A percentile compares a stretch with the other conserved stretches of the same genome.
These are phyloP conservation scores for Galagoides demidoff DNA, from an alignment of 2,797 vertebrate genomes.

Conservation along the genomic window DNA sequence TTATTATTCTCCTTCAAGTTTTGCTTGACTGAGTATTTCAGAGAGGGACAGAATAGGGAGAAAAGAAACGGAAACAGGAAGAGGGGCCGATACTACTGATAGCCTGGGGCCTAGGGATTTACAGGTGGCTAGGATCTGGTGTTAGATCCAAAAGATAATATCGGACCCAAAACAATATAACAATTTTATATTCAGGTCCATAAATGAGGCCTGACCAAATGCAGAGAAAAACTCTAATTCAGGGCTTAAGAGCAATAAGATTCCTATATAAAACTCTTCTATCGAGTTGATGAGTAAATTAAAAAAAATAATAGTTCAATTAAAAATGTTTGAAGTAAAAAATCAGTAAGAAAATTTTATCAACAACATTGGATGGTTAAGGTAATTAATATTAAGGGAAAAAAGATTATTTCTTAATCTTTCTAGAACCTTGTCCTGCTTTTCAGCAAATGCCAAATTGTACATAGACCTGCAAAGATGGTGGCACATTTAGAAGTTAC, in stretches of 20 bases:
- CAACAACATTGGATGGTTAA: not conserved
- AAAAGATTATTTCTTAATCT: not conserved
- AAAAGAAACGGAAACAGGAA: not conserved
- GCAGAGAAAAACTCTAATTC: conserved; percentile 40
- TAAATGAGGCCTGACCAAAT: conserved; percentile 43
- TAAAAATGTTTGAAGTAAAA: conserved; percentile 28
- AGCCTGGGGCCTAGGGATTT: not conserved
- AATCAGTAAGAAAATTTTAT: conserved; percentile 1
- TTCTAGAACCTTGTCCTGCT: not conserved
- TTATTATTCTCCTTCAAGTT: not conserved
- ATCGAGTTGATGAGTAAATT: conserved; percentile 11
- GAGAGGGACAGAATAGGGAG: not conserved
- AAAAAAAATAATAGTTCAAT: conserved; percentile 45
- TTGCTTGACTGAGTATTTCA: not conserved
- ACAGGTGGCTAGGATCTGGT: not conserved
- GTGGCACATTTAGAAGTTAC: not conserved
- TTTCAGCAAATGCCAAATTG: not conserved
- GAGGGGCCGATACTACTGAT: not conserved
- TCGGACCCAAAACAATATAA: not conserved
- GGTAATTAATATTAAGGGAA: not conserved
- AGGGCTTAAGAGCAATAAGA: conserved; percentile 19
- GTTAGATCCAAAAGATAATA: conserved; percentile 13
- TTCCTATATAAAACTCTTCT: not conserved
- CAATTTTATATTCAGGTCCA: not conserved
- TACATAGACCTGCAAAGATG: not conserved